phyloP scores from a whole-genome alignment of 2,113 vertebrate genomes.

The Strix uralensis region DNA sequence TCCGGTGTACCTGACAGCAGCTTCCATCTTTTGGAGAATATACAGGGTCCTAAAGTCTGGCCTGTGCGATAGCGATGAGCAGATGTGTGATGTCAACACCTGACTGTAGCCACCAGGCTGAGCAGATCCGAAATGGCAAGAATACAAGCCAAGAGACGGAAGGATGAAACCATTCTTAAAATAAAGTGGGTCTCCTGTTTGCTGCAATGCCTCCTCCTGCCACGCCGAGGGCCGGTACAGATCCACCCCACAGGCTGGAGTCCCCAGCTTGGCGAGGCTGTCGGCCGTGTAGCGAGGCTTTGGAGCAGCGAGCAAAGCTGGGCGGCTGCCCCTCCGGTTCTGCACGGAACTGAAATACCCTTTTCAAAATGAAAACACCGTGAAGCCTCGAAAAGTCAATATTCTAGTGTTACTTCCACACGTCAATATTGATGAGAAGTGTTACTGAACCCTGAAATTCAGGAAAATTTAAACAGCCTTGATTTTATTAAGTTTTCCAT shows the following conservation, averaged over 20 bases:
- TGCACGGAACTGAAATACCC: neutral
- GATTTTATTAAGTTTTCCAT: neutral
- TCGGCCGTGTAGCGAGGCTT: fast-evolving
- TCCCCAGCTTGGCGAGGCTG: neutral
- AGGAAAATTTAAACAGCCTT: neutral
- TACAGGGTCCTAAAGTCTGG: neutral
- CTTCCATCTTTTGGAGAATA: neutral
- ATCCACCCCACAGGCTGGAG: neutral
- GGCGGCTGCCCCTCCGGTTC: neutral
- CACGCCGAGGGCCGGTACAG: neutral
- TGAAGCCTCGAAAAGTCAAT: neutral
- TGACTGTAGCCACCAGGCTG: neutral
- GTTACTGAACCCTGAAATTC: neutral
- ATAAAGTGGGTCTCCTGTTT: neutral
- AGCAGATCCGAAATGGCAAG: neutral
- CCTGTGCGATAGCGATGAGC: neutral
- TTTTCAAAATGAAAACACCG: neutral
- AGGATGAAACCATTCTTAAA: neutral
- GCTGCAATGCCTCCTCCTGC: neutral
- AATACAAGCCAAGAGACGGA: neutral
- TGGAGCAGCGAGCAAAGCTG: neutral
- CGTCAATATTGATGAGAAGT: neutral
- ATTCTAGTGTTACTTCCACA: neutral
- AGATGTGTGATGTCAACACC: neutral
- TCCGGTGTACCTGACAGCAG: neutral